phyloP scores from a whole-genome alignment of 2,113 vertebrate species.

The Gymnocephalus cernua region DNA sequence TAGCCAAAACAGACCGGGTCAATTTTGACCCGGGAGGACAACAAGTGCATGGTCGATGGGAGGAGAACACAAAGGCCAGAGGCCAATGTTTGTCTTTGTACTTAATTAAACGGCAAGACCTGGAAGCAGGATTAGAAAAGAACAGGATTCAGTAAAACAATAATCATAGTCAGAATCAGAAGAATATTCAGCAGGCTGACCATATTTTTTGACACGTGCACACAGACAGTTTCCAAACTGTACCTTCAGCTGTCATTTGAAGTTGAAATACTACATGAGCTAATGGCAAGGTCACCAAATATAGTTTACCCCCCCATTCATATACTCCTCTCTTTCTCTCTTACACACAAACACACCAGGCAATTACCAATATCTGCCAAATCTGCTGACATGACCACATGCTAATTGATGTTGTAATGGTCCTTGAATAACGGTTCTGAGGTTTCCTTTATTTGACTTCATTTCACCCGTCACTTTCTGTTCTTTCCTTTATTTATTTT shows the following conservation, averaged over 20 bases:
- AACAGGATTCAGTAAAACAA: background rate
- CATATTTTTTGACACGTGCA: background rate
- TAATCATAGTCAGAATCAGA: background rate
- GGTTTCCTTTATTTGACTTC: background rate
- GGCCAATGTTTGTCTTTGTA: background rate
- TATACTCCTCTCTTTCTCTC: background rate
- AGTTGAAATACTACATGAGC: background rate
- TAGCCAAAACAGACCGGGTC: too few relatives aligned
- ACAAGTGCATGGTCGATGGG: too few relatives aligned
- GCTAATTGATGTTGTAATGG: conserved; percentile 45
- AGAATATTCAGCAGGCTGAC: background rate
- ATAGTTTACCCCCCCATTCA: background rate
- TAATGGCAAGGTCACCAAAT: conserved; percentile 17
- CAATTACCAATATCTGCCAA: conserved; percentile 59
- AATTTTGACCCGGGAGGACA: too few relatives aligned
- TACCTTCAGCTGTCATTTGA: background rate
- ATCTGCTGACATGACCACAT: conserved; percentile 61
- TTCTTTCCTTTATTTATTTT: background rate
- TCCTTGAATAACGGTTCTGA: conserved; percentile 42
- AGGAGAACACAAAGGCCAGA: too few relatives aligned
- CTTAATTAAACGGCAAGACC: background rate
- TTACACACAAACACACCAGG: conserved; percentile 21
- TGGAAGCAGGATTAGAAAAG: background rate
- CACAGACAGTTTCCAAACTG: background rate
- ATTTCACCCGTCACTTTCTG: background rate